Evolutionary conservation across 2,888 invertebrate species (phyloP).

Genomic region (Bhutanitis thaidina): DNA sequence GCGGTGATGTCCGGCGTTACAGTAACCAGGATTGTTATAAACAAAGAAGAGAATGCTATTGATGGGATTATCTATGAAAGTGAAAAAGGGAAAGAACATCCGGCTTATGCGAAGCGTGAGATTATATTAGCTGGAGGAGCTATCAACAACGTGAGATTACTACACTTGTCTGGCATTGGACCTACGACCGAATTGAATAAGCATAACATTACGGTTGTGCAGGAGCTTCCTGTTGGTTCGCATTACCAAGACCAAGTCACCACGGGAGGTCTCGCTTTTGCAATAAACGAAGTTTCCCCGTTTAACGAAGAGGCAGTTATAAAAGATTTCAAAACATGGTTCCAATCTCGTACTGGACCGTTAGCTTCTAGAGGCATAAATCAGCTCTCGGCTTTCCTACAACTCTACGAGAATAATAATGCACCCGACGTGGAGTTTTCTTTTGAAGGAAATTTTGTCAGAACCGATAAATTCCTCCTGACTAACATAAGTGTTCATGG

Average conservation of each 20-base stretch:
- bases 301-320: slow-evolving; percentile 56
- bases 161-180: slow-evolving; percentile 69
- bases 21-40: slow-evolving; percentile 61
- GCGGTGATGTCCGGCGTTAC: slow-evolving; percentile 60
- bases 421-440: slow-evolving; percentile 67
- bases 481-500: slow-evolving; percentile 63
- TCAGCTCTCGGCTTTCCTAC: slow-evolving; percentile 68
- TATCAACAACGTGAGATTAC: slow-evolving; percentile 63
- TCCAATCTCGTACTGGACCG: slow-evolving; percentile 59
- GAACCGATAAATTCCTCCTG: slow-evolving; percentile 71
- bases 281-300: slow-evolving; percentile 51
- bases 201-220: slow-evolving; percentile 51
- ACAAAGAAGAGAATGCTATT: slow-evolving; percentile 58
- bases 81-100: slow-evolving; percentile 61
- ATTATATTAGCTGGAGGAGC: slow-evolving; percentile 65
- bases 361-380: slow-evolving; percentile 68
- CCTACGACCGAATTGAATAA: slow-evolving; percentile 57
- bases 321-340: slow-evolving; percentile 70
- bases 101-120: slow-evolving; percentile 67
- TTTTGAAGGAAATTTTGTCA: slow-evolving; percentile 66
- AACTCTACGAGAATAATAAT: slow-evolving; percentile 59
- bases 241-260: slow-evolving; percentile 73
- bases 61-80: slow-evolving; percentile 65
- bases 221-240: slow-evolving; percentile 62
- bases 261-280: slow-evolving; percentile 65